Base-by-base conservation (phyloP, 2,797 vertebrate species). In the Discoglossus pictus region DNA sequence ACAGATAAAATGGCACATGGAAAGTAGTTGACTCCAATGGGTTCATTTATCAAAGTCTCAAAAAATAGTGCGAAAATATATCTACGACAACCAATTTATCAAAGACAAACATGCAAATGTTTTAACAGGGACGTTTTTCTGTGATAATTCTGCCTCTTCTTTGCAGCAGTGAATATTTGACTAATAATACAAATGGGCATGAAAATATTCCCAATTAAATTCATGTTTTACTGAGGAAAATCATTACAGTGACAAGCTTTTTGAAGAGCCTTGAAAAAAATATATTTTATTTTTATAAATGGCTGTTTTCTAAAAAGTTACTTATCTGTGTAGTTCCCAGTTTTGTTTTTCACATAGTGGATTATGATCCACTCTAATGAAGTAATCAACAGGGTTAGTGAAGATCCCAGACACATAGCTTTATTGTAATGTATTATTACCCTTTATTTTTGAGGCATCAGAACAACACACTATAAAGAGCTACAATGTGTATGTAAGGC, bases 1-100 rank as follows among this genome's bases (percentile, higher is more conserved):
- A 71, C 68, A 71, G 61, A 70, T 63, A 58, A 70, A 63, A 27
- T 58, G 46, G 53, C 53, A 59, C 55, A 59, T 64, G 36, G 46
- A 56, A 64, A 65, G 36, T 46, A 36, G 20, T 46, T 27, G 38
- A 53, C 23, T 58, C 53, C 42, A 34, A 64, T 40, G 55, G 68
- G 53, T 40, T 35, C 52, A 55, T 65, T 64, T 51, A 71, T 71
- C 44, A 71, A 59, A 56, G 61, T 23, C 46, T 36, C 8, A 15
- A 56, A 64, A 59, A 48, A 36, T 25, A 27, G 42, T 55, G 52
- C 43, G 48, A 62, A n/a, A 54, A 17, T 20, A 46, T n/a, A n/a
- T n/a, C n/a, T n/a, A n/a, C n/a, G n/a, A n/a, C n/a, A 39, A 63
- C 15, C 18, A 70, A 40, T 43, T 55, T 64, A 59, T 71, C 53